Conservation (phyloP, 2,113 vertebrate species). For the Tragelaphus strepsiceros region DNA sequence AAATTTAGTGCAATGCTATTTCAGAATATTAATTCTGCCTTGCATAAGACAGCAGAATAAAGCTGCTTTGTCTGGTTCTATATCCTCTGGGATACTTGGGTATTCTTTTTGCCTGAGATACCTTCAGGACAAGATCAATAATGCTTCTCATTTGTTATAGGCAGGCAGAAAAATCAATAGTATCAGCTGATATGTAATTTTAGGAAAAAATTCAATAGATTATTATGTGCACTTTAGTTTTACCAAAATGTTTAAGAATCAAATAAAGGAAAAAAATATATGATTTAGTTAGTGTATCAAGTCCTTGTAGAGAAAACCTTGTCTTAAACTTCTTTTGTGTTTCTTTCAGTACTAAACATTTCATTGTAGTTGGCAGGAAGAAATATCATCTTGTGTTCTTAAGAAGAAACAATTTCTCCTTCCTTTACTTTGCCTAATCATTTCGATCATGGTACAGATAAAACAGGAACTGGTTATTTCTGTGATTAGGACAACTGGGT, state of each 20-base stretch:
- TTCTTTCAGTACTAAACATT: background rate
- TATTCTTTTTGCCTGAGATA: slow-evolving; percentile 78
- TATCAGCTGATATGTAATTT: slow-evolving; percentile 75
- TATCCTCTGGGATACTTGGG: slow-evolving; percentile 73
- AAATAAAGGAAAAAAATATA: background rate
- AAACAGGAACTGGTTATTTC: background rate
- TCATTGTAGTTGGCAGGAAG: slow-evolving; percentile 8
- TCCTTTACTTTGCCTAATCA: background rate
- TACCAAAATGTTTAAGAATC: slow-evolving; percentile 4
- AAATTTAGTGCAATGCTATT: slow-evolving; percentile 60
- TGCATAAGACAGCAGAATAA: slow-evolving; percentile 64
- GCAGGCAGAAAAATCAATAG: slow-evolving; percentile 81
- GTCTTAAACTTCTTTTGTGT: background rate
- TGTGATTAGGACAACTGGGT: background rate
- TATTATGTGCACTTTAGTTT: background rate
- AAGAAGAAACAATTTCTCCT: background rate
- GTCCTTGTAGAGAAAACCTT: background rate
- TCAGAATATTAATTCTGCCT: slow-evolving; percentile 46
- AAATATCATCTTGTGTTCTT: background rate
- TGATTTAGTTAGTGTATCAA: slow-evolving; percentile 32
- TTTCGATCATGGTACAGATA: background rate
- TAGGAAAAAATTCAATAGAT: slow-evolving; percentile 64
- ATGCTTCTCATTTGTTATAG: slow-evolving; percentile 78
- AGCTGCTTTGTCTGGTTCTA: slow-evolving; percentile 64
- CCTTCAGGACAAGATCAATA: slow-evolving; percentile 85